Percentiles rank a stretch among this genome's conserved stretches.
These are phyloP conservation scores for Caretta caretta DNA, from an alignment of 2,113 vertebrate genomes.

Conservation along the genomic window DNA sequence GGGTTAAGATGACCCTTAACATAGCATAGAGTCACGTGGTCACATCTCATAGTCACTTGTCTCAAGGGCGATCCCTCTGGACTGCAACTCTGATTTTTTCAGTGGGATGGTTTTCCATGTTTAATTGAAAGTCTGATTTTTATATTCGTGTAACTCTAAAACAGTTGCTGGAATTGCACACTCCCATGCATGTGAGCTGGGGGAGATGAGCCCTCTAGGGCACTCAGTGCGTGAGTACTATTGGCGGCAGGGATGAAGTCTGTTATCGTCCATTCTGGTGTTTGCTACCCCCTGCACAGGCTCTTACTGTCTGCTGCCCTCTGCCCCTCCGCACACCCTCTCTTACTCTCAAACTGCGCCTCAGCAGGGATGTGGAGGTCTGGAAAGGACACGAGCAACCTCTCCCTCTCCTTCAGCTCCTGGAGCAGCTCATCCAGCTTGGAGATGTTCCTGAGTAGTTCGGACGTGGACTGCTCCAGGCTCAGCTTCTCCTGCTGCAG, in stretches of 20 bases:
- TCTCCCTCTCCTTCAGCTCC: conserved; percentile 83
- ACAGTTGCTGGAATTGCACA: not conserved
- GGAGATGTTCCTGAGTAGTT: conserved; percentile 71
- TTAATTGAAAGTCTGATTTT: not conserved
- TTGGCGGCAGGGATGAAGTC: too few species aligned
- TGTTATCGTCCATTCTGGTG: not conserved
- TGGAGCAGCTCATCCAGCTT: conserved; percentile 71
- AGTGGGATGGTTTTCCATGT: not conserved
- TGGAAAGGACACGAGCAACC: conserved; percentile 90
- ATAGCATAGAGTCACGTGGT: not conserved
- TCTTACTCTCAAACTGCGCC: conserved; percentile 85
- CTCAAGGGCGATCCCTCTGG: not conserved
- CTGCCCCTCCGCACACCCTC: not conserved
- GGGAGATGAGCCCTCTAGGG: not conserved
- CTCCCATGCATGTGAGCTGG: not conserved
- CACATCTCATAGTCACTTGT: not conserved
- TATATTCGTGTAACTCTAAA: not conserved
- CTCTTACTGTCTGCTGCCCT: not conserved
- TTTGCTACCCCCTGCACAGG: not conserved
- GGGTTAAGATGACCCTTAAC: not conserved
- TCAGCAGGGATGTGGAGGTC: conserved; percentile 81
- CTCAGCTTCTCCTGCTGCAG: conserved; percentile 82
- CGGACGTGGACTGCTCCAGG: conserved; percentile 66
- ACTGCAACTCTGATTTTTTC: not conserved
- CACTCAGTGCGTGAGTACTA: not conserved